Evolutionary conservation across 1,140 invertebrate genomes (phyloP).

Genomic region (Conus ventricosus): DNA sequence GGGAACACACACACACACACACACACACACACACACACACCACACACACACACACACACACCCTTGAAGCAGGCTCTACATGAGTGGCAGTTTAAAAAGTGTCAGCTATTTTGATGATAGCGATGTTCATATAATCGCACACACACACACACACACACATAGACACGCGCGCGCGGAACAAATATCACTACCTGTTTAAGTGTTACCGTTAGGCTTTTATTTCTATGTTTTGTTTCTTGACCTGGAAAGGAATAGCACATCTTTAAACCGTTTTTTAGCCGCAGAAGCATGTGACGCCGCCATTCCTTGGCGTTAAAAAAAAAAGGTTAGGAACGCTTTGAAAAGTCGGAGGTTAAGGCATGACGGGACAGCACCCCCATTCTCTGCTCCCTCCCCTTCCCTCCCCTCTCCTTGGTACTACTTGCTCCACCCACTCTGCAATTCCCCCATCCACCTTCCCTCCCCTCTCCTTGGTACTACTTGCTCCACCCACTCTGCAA

Average conservation of each 20-base stretch:
- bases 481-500: not conserved
- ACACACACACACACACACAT: constrained; percentile 22
- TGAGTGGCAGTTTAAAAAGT: no score
- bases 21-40: no score
- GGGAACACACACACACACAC: no score
- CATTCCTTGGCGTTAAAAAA: no score
- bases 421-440: not conserved
- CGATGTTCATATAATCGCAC: no score
- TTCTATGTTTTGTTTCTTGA: not conserved
- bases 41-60: no score
- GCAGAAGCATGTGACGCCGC: no score
- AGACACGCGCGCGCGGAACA: not conserved
- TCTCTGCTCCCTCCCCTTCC: not conserved
- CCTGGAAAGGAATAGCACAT: not conserved
- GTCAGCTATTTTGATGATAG: no score
- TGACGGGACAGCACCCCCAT: not conserved
- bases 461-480: not conserved
- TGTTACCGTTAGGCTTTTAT: no score
- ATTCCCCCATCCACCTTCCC: no score
- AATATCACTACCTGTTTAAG: no score
- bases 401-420: not conserved
- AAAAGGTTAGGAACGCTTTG: not conserved
- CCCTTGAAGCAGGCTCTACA: no score
- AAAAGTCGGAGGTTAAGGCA: not conserved
- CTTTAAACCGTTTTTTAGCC: not conserved